A percentile compares a stretch with the other conserved stretches of the same genome.
phyloP scores from a whole-genome alignment of 2,113 vertebrate species.

The Channa maculata region DNA sequence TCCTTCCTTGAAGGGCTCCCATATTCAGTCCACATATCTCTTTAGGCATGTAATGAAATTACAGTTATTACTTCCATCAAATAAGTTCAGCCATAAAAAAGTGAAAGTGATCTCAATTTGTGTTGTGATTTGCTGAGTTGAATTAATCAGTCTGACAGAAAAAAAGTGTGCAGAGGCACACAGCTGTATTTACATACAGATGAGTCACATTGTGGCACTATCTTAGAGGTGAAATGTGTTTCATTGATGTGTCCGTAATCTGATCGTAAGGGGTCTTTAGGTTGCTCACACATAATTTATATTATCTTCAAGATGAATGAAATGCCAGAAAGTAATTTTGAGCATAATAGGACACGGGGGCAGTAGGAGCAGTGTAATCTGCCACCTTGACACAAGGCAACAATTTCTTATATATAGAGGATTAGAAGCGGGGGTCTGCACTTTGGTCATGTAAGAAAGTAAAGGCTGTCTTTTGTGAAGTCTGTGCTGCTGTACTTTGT shows the following conservation, averaged over 20 bases:
- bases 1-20: constrained; percentile 16
- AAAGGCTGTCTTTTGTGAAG: background rate
- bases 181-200: constrained; percentile 69
- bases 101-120: constrained; percentile 50
- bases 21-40: constrained; percentile 46
- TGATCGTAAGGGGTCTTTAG: constrained; percentile 50
- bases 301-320: constrained; percentile 66
- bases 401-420: background rate
- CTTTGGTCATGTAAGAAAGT: background rate
- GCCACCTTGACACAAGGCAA: constrained; percentile 40
- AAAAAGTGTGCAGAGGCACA: constrained; percentile 8
- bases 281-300: constrained; percentile 55
- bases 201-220: constrained; percentile 43
- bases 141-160: constrained; percentile 44
- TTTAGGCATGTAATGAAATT: constrained; percentile 59
- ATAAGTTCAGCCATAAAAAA: constrained; percentile 48
- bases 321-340: constrained; percentile 66
- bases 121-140: constrained; percentile 48
- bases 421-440: background rate
- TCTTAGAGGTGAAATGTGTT: constrained; percentile 57
- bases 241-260: constrained; percentile 59
- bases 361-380: constrained; percentile 36
- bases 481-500: too few species aligned
- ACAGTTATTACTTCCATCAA: constrained; percentile 48
- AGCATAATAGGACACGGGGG: constrained; percentile 48